Percentiles rank a stretch among this genome's conserved stretches.
Evolutionary conservation across 2,113 vertebrate species (phyloP).

Genomic region (Silurus glanis): DNA sequence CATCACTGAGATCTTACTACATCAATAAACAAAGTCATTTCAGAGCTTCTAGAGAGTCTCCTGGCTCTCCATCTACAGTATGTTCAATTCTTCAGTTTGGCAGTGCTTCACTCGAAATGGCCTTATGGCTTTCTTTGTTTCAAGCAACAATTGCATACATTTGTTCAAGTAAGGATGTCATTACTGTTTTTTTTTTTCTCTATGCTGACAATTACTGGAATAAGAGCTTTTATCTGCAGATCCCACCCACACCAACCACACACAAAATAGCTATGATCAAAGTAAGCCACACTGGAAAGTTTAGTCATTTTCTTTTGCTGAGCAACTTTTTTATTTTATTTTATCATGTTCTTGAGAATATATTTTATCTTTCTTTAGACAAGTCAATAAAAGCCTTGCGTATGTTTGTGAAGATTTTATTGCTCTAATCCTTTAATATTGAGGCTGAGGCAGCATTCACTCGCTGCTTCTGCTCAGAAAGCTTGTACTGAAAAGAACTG

Average conservation of each 20-base stretch:
- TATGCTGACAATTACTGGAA: conserved; percentile 13
- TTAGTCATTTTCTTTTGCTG: neutral
- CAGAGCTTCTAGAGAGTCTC: neutral
- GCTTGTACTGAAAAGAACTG: conserved; percentile 14
- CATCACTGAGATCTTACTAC: neutral
- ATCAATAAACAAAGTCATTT: conserved; percentile 13
- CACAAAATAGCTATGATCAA: conserved; percentile 44
- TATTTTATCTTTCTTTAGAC: conserved; percentile 41
- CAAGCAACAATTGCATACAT: conserved; percentile 37
- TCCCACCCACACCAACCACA: conserved; percentile 21
- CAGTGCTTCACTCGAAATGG: conserved; percentile 2
- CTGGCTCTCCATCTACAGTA: neutral
- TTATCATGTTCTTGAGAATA: conserved; percentile 30
- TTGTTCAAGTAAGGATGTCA: conserved; percentile 18
- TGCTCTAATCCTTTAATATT: conserved; percentile 23
- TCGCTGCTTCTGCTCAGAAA: neutral
- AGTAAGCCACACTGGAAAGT: conserved; percentile 20
- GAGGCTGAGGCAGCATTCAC: neutral
- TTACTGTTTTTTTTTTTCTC: conserved; percentile 9
- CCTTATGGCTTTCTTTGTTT: conserved; percentile 2
- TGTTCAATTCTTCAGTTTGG: neutral
- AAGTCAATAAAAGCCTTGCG: conserved; percentile 41
- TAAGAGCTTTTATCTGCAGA: conserved; percentile 35
- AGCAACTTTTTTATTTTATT: conserved; percentile 31
- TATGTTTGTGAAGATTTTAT: conserved; percentile 18